phyloP scores from a whole-genome alignment of 1,140 invertebrate genomes.

The Brachionus plicatilis region DNA sequence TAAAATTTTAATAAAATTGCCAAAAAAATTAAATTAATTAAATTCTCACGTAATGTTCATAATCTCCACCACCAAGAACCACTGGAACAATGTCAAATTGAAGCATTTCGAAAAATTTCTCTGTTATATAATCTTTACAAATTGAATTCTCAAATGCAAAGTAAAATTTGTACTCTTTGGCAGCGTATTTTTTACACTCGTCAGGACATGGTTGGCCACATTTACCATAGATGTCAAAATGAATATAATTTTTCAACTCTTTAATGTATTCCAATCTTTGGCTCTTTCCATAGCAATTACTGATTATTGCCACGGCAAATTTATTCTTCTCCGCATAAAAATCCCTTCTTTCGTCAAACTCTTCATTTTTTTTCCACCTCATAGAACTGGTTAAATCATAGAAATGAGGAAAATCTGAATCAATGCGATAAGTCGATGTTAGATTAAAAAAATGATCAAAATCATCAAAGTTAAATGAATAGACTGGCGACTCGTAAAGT shows the following conservation, averaged over 20 bases:
- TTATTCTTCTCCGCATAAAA: background rate
- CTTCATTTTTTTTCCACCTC: background rate
- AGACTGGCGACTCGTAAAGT: background rate
- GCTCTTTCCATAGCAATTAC: background rate
- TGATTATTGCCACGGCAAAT: background rate
- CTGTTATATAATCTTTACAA: conserved; percentile 42
- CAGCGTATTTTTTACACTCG: background rate
- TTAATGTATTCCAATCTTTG: background rate
- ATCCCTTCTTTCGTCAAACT: background rate
- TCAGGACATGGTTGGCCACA: conserved; percentile 1
- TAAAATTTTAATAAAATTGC: background rate
- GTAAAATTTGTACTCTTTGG: conserved; percentile 40
- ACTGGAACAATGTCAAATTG: conserved; percentile 38
- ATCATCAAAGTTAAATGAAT: background rate
- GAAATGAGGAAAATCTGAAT: background rate
- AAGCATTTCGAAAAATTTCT: conserved; percentile 40
- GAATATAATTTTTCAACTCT: background rate
- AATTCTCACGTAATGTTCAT: background rate
- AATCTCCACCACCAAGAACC: conserved; percentile 29
- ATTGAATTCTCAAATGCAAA: conserved; percentile 42
- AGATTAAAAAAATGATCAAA: background rate
- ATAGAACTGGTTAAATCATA: background rate
- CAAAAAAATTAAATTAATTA: background rate
- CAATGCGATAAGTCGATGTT: background rate
- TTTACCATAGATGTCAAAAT: background rate